phyloP scores from a whole-genome alignment of 2,888 invertebrate genomes.

The Meloe dianella region DNA sequence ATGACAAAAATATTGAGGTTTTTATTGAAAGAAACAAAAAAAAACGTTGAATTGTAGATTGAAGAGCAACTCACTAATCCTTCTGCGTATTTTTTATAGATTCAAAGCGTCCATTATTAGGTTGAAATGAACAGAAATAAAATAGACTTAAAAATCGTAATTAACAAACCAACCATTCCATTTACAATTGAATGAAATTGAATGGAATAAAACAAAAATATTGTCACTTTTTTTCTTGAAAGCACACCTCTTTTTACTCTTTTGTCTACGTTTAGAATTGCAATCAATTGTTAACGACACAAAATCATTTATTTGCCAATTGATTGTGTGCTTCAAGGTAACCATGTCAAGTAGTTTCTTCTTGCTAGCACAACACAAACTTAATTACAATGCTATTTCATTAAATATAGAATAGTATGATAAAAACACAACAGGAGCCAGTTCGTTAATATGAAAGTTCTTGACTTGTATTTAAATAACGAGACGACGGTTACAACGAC shows the following conservation, averaged over 20 bases:
- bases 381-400: slow-evolving; percentile 7
- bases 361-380: background rate
- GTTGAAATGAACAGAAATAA: slow-evolving; percentile 1
- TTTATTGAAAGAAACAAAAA: background rate
- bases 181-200: background rate
- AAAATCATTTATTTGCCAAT: background rate
- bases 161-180: background rate
- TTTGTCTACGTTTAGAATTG: background rate
- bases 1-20: background rate
- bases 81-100: background rate
- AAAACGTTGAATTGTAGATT: background rate
- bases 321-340: slow-evolving; percentile 3
- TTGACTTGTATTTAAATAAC: background rate
- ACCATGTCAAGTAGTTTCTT: slow-evolving; percentile 8
- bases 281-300: background rate
- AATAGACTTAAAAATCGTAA: background rate
- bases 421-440: background rate
- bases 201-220: background rate
- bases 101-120: slow-evolving; percentile 4
- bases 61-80: background rate
- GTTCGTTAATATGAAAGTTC: background rate
- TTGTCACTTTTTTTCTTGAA: background rate
- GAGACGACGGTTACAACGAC: background rate
- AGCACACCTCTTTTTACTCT: background rate
- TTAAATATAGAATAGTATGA: background rate